These are phyloP conservation scores for Argyrosomus regius DNA, from an alignment of 2,797 vertebrate species.

Conservation along the genomic window DNA sequence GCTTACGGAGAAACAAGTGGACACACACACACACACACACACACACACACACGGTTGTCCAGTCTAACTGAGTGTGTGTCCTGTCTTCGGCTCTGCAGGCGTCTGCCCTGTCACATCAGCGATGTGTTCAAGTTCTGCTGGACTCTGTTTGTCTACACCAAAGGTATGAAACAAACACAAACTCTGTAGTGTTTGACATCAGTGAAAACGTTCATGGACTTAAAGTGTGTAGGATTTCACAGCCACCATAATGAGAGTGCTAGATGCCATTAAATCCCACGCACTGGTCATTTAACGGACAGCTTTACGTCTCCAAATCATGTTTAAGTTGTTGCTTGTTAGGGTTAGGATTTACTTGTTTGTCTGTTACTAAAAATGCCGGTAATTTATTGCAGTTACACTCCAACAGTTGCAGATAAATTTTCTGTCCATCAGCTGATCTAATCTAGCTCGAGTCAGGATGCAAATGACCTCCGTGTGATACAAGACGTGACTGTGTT, in stretches of 20 bases:
- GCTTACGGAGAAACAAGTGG: neutral
- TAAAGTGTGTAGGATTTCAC: too few species aligned
- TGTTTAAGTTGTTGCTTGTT: neutral
- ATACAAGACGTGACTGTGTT: neutral
- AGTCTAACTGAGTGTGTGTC: slow-evolving; percentile 3
- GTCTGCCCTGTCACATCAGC: slow-evolving; percentile 90
- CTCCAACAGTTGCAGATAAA: neutral
- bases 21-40: neutral
- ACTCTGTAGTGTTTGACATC: neutral
- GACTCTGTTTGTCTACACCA: slow-evolving; percentile 98
- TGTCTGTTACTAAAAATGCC: neutral
- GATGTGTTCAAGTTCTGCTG: slow-evolving; percentile 99
- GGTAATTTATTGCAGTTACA: neutral
- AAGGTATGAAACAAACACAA: slow-evolving; percentile 84
- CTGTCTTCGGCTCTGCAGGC: slow-evolving; percentile 76
- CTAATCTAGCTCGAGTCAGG: neutral
- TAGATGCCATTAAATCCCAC: too few species aligned
- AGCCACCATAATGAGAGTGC: too few species aligned
- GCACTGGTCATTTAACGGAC: neutral
- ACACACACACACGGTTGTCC: neutral
- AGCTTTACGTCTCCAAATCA: neutral
- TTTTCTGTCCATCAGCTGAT: too few species aligned
- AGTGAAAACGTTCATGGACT: neutral
- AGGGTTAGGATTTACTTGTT: neutral
- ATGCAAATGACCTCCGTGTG: neutral